Conservation (phyloP, 2,888 invertebrate genomes). For the Nephrotoma appendiculata region DNA sequence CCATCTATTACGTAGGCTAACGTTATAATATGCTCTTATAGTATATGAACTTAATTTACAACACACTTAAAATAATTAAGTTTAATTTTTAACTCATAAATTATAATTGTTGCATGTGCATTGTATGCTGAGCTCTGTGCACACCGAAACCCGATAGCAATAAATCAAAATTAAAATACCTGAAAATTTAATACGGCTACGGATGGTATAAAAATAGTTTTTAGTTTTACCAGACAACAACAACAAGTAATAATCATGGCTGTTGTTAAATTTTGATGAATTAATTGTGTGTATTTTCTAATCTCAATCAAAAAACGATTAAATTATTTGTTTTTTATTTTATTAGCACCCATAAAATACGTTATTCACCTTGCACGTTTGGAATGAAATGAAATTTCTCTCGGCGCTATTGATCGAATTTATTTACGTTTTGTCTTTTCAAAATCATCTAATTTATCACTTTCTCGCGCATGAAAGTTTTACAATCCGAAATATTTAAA, state of each 20-base stretch:
- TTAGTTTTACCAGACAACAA: background rate
- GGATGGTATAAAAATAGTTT: background rate
- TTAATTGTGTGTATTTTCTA: background rate
- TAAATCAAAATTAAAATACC: background rate
- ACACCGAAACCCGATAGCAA: background rate
- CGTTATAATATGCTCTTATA: too few relatives aligned
- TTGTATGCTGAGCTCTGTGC: background rate
- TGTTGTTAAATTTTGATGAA: background rate
- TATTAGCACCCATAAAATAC: background rate
- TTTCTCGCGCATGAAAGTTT: background rate
- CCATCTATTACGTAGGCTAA: too few relatives aligned
- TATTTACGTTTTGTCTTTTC: background rate
- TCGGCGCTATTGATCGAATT: background rate
- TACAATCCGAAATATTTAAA: background rate
- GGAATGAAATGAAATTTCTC: background rate
- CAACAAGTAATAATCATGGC: background rate
- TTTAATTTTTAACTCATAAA: background rate
- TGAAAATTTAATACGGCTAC: background rate
- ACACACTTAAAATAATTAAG: background rate
- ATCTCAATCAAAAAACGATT: background rate
- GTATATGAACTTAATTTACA: too few relatives aligned
- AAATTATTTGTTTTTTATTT: background rate
- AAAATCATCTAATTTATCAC: background rate
- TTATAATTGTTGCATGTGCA: background rate
- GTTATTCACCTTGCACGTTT: background rate